These are phyloP conservation scores for Geotrupes spiniger DNA, from an alignment of 2,888 invertebrate species.

Conservation along the genomic window DNA sequence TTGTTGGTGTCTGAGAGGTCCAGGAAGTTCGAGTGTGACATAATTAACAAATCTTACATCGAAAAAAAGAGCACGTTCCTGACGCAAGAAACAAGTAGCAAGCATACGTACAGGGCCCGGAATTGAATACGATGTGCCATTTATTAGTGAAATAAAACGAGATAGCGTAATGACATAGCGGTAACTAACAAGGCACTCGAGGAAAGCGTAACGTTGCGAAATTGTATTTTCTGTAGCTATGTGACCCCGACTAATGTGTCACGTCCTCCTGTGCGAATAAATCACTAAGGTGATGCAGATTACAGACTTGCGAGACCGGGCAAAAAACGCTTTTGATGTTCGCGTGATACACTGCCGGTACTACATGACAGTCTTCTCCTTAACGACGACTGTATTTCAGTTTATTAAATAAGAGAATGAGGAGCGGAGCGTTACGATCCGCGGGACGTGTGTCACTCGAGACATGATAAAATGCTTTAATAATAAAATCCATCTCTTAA, in stretches of 20 bases:
- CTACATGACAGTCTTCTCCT: not conserved
- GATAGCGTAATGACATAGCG: too few relatives aligned
- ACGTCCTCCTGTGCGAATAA: constrained; percentile 3
- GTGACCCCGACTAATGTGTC: constrained; percentile 1
- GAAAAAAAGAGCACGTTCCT: too few relatives aligned
- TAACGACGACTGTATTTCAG: not conserved
- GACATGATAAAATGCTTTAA: constrained; percentile 4
- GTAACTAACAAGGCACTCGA: too few relatives aligned
- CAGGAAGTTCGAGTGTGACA: too few relatives aligned
- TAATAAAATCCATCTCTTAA: constrained; percentile 6
- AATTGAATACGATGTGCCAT: too few relatives aligned
- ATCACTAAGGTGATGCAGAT: constrained; percentile 5
- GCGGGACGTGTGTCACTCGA: not conserved
- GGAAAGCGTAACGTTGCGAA: too few relatives aligned
- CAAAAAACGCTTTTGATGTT: not conserved
- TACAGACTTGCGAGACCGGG: not conserved
- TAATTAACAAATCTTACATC: too few relatives aligned
- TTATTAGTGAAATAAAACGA: too few relatives aligned
- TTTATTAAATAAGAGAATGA: constrained; percentile 6
- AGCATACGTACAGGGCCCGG: too few relatives aligned
- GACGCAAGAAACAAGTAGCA: too few relatives aligned
- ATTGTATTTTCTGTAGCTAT: too few relatives aligned
- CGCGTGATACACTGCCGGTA: not conserved
- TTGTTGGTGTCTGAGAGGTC: too few relatives aligned
- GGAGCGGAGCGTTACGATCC: constrained; percentile 1